Percentiles rank a stretch among this genome's conserved stretches.
Conservation (phyloP, 2,797 vertebrate genomes). For the Thunnus albacares region DNA sequence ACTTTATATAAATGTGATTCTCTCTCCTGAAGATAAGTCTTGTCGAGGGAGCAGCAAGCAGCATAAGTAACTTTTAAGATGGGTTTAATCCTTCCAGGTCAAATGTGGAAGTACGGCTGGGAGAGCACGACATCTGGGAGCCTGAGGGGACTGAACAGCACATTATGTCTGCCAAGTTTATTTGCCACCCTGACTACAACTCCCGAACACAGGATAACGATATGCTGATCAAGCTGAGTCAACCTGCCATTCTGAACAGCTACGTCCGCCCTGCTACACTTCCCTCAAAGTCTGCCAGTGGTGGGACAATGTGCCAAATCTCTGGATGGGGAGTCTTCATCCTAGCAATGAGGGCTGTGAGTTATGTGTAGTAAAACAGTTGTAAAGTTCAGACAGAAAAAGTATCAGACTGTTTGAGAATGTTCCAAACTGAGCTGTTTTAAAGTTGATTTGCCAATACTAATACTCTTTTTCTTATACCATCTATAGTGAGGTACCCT, state of each 20-base stretch:
- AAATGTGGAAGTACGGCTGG: constrained; percentile 82
- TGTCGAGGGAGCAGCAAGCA: neutral
- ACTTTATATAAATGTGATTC: neutral
- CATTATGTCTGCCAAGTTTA: constrained; percentile 75
- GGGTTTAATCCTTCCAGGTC: constrained; percentile 53
- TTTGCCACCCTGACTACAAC: constrained; percentile 81
- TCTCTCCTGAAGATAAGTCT: neutral
- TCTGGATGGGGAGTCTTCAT: constrained; percentile 88
- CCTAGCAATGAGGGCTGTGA: constrained; percentile 83
- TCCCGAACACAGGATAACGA: constrained; percentile 75
- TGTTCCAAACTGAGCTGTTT: neutral
- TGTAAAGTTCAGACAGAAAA: neutral
- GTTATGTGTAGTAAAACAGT: constrained; percentile 12
- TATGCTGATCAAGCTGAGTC: constrained; percentile 81
- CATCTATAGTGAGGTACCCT: constrained; percentile 72
- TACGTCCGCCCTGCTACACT: constrained; percentile 73
- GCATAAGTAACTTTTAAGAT: neutral
- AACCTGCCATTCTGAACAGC: constrained; percentile 63
- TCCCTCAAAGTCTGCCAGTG: constrained; percentile 71
- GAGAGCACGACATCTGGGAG: constrained; percentile 83
- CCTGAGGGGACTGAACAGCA: constrained; percentile 81
- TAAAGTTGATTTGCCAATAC: neutral
- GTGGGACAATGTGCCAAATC: constrained; percentile 80
- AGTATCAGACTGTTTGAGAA: neutral
- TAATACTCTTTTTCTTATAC: neutral